Percentiles rank a stretch among this genome's conserved stretches.
Conservation (phyloP, 1,140 invertebrate species). For the Sycobia sp. region DNA sequence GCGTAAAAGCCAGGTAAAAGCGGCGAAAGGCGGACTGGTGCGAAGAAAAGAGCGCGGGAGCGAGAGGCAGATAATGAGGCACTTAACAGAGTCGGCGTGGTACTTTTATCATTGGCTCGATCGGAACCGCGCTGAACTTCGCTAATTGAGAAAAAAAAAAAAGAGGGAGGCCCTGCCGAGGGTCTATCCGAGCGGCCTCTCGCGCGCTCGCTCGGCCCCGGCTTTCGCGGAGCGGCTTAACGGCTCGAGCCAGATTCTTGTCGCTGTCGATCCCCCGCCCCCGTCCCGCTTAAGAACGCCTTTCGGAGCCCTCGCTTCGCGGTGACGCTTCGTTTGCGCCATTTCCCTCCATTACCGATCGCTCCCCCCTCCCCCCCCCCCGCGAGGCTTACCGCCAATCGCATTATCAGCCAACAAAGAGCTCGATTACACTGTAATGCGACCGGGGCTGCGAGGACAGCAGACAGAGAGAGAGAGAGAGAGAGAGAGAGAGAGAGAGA, state of each 20-base stretch:
- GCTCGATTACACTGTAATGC: slow-evolving; percentile 35
- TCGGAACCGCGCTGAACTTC: slow-evolving; percentile 38
- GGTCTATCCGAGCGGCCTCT: too few species aligned
- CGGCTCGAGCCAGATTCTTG: slow-evolving; percentile 40
- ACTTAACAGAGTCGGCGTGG: slow-evolving; percentile 35
- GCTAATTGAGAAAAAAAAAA: slow-evolving; percentile 49
- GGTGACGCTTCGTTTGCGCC: slow-evolving; percentile 40
- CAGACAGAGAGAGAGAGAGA: too few species aligned
- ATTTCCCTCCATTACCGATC: slow-evolving; percentile 42
- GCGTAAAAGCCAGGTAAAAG: neutral
- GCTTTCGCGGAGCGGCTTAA: slow-evolving; percentile 42
- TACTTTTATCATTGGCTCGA: slow-evolving; percentile 36
- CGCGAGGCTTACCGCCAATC: slow-evolving; percentile 37
- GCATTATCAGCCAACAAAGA: slow-evolving; percentile 36
- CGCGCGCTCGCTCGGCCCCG: slow-evolving; percentile 24
- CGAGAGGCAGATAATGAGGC: slow-evolving; percentile 28
- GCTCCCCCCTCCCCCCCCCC: slow-evolving; percentile 27
- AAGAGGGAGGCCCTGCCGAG: slow-evolving; percentile 33
- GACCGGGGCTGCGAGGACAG: neutral
- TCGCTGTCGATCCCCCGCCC: slow-evolving; percentile 34
- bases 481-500: too few species aligned
- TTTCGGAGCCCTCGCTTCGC: slow-evolving; percentile 10
- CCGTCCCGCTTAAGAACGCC: slow-evolving; percentile 16
- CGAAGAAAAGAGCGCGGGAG: slow-evolving; percentile 1
- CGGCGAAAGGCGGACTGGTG: neutral